Conservation (phyloP, 2,888 invertebrate species). For the Mechanitis mazaeus region DNA sequence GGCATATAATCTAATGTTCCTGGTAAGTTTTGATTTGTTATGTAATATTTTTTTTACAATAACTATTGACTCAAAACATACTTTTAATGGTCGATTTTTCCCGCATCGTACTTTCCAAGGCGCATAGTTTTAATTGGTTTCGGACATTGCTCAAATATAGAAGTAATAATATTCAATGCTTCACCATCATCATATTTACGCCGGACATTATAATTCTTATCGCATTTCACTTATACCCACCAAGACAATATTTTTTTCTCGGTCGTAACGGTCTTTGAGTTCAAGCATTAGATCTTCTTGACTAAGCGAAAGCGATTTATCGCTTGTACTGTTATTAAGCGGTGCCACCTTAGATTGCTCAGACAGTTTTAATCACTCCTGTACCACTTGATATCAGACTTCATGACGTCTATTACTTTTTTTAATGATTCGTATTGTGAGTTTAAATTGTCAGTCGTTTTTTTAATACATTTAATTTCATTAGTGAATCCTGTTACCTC, state of each 20-base stretch:
- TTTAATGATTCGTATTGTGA: constrained; percentile 17
- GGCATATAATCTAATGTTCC: constrained; percentile 27
- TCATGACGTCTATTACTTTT: constrained; percentile 23
- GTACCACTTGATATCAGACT: constrained; percentile 16
- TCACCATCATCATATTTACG: constrained; percentile 23
- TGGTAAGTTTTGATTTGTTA: constrained; percentile 26
- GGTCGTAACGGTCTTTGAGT: constrained; percentile 29
- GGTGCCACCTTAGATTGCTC: too few relatives aligned
- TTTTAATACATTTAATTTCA: constrained; percentile 18
- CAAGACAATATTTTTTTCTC: constrained; percentile 33
- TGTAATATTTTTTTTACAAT: constrained; percentile 25
- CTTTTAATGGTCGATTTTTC: constrained; percentile 30
- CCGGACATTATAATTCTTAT: constrained; percentile 19
- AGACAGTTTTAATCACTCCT: too few relatives aligned
- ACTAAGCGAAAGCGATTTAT: constrained; percentile 16
- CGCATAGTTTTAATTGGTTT: constrained; percentile 28
- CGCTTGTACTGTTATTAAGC: too few relatives aligned
- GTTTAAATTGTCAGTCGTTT: constrained; percentile 13
- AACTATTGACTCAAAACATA: constrained; percentile 22
- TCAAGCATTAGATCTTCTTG: constrained; percentile 31
- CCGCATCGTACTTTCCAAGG: constrained; percentile 29
- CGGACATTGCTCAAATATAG: constrained; percentile 21
- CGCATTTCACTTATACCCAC: constrained; percentile 29
- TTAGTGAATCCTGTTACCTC: constrained; percentile 18
- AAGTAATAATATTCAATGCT: constrained; percentile 17